Percentiles rank a stretch among this genome's conserved stretches.
These are phyloP conservation scores for Cyrtodaria siliqua DNA, from an alignment of 2,888 invertebrate species.

Conservation along the genomic window DNA sequence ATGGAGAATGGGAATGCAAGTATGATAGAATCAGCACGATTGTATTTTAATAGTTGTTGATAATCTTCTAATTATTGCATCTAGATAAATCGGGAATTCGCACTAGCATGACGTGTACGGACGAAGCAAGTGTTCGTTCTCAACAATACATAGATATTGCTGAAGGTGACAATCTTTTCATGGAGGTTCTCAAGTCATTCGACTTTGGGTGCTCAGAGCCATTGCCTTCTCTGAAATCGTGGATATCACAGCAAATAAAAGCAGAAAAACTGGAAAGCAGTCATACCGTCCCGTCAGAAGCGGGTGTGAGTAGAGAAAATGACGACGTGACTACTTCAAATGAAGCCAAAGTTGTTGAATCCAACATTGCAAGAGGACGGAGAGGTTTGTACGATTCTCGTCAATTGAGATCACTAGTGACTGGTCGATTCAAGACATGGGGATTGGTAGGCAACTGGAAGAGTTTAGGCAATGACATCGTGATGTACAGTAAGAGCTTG, in stretches of 20 bases:
- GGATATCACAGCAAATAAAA: too few relatives aligned
- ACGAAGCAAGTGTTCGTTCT: too few relatives aligned
- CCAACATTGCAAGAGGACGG: constrained; percentile 4
- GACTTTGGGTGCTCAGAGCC: background rate
- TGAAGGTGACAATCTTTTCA: too few relatives aligned
- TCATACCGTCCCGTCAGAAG: background rate
- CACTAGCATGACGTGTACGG: too few relatives aligned
- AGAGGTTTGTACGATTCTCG: background rate
- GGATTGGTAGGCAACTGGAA: constrained; percentile 13
- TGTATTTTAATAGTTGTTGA: too few relatives aligned
- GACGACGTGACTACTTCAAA: background rate
- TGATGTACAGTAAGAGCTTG: constrained; percentile 18
- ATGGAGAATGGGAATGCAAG: too few relatives aligned
- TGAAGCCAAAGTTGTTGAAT: background rate
- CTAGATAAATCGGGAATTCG: too few relatives aligned
- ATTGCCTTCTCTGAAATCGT: too few relatives aligned
- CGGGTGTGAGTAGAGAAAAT: background rate
- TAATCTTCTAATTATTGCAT: too few relatives aligned
- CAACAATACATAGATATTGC: too few relatives aligned
- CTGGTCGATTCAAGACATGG: constrained; percentile 25
- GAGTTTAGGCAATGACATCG: background rate
- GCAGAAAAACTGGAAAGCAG: too few relatives aligned
- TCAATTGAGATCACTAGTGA: background rate
- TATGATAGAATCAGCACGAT: too few relatives aligned
- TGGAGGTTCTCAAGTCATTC: constrained; percentile 22